phyloP scores from a whole-genome alignment of 2,888 invertebrate species.

The Cataglyphis albicans region DNA sequence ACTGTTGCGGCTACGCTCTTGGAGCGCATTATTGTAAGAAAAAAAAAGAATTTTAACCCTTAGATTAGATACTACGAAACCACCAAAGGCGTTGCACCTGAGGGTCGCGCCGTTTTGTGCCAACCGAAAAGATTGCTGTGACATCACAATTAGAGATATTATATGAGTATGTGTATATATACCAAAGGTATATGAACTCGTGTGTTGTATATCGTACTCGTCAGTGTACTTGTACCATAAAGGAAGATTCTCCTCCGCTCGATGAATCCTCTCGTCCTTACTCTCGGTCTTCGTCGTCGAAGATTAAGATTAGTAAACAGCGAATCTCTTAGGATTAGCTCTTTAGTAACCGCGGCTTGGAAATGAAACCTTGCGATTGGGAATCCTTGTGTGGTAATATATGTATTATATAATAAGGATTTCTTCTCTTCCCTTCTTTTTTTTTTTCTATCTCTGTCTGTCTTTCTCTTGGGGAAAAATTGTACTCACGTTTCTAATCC shows the following conservation, averaged over 20 bases:
- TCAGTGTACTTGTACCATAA: slow-evolving; percentile 62
- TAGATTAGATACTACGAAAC: slow-evolving; percentile 52
- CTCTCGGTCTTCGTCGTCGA: slow-evolving; percentile 62
- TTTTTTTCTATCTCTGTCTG: slow-evolving; percentile 12
- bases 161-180: slow-evolving; percentile 59
- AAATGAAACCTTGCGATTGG: slow-evolving; percentile 62
- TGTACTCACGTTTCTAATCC: slow-evolving; percentile 10
- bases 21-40: slow-evolving; percentile 12
- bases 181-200: slow-evolving; percentile 50
- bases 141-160: slow-evolving; percentile 59
- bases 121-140: slow-evolving; percentile 51
- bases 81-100: slow-evolving; percentile 33
- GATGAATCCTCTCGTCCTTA: slow-evolving; percentile 56
- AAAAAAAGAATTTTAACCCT: slow-evolving; percentile 32
- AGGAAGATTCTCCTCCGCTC: slow-evolving; percentile 40
- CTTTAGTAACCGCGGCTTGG: slow-evolving; percentile 53
- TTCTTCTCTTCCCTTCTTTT: neutral
- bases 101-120: slow-evolving; percentile 51
- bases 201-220: slow-evolving; percentile 45
- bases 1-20: slow-evolving; percentile 31
- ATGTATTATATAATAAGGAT: slow-evolving; percentile 7
- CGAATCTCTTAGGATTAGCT: slow-evolving; percentile 60
- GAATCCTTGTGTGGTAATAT: slow-evolving; percentile 3
- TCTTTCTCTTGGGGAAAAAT: slow-evolving; percentile 25
- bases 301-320: slow-evolving; percentile 52